Percentiles rank a stretch among this genome's conserved stretches.
Evolutionary conservation across 2,888 invertebrate genomes (phyloP).

Genomic region (Parnassius smintheus): DNA sequence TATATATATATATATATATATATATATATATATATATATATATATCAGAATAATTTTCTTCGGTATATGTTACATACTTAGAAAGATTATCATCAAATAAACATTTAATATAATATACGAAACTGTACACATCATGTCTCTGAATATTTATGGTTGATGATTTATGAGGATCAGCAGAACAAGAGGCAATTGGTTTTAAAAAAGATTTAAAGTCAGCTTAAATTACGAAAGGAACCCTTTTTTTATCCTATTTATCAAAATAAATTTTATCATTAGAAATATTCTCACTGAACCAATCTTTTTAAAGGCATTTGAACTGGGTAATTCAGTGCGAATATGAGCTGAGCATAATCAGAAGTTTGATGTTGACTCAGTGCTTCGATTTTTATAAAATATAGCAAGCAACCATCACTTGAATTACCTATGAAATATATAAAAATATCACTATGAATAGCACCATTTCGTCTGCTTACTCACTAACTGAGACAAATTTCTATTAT

Average conservation of each 20-base stretch:
- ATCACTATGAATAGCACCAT: slow-evolving; percentile 26
- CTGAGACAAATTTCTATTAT: slow-evolving; percentile 19
- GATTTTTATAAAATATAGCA: slow-evolving; percentile 23
- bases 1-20: too few species aligned
- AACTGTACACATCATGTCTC: slow-evolving; percentile 18
- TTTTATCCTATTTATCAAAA: neutral
- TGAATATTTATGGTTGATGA: slow-evolving; percentile 34
- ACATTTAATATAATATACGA: slow-evolving; percentile 21
- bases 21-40: too few species aligned
- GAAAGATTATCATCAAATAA: slow-evolving; percentile 26
- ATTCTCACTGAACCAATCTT: slow-evolving; percentile 29
- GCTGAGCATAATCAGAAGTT: slow-evolving; percentile 29
- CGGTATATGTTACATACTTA: slow-evolving; percentile 36
- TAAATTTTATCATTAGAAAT: slow-evolving; percentile 26
- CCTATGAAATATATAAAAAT: too few species aligned
- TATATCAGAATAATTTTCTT: slow-evolving; percentile 33
- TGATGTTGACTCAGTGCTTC: slow-evolving; percentile 28
- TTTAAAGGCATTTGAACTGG: slow-evolving; percentile 21
- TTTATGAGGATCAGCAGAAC: slow-evolving; percentile 31
- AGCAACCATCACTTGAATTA: slow-evolving; percentile 32
- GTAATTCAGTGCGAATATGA: slow-evolving; percentile 30
- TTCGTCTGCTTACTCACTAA: slow-evolving; percentile 32
- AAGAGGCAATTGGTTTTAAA: slow-evolving; percentile 14
- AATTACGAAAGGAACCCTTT: slow-evolving; percentile 30
- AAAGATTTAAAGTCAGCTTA: slow-evolving; percentile 19